Conservation (phyloP, 53 echinoderm and acorn worm genomes). For the Echinarachnius parma region DNA sequence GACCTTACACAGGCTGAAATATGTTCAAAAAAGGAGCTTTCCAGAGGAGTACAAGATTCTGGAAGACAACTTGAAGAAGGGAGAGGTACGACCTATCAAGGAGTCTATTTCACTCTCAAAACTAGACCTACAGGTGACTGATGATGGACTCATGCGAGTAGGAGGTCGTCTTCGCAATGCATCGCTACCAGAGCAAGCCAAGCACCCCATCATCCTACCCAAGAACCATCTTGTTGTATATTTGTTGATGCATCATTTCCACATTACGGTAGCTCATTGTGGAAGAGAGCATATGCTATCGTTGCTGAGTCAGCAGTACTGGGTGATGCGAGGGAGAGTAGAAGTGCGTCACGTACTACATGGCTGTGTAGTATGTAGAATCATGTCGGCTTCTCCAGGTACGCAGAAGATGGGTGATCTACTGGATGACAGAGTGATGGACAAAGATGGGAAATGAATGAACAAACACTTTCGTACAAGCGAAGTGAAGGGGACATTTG, state of each 20-base stretch:
- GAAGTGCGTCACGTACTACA: neutral
- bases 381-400: no score
- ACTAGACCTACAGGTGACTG: neutral
- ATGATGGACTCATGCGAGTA: slow-evolving; percentile 34
- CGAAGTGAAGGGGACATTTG: no score
- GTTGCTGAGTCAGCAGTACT: slow-evolving; percentile 33
- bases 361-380: neutral
- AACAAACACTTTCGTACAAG: no score
- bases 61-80: neutral
- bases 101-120: neutral
- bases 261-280: slow-evolving; percentile 13
- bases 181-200: slow-evolving; percentile 13
- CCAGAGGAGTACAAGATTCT: neutral
- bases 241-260: slow-evolving; percentile 7
- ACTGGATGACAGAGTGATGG: no score
- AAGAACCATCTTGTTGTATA: neutral
- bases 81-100: neutral
- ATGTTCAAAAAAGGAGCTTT: neutral
- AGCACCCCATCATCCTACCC: slow-evolving; percentile 21
- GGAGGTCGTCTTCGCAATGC: slow-evolving; percentile 48
- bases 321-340: slow-evolving; percentile 33
- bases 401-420: no score
- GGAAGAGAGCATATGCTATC: slow-evolving; percentile 39
- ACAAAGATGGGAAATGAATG: no score
- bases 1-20: neutral